phyloP scores from a whole-genome alignment of 2,888 invertebrate species.

The Andrena trimmerana region DNA sequence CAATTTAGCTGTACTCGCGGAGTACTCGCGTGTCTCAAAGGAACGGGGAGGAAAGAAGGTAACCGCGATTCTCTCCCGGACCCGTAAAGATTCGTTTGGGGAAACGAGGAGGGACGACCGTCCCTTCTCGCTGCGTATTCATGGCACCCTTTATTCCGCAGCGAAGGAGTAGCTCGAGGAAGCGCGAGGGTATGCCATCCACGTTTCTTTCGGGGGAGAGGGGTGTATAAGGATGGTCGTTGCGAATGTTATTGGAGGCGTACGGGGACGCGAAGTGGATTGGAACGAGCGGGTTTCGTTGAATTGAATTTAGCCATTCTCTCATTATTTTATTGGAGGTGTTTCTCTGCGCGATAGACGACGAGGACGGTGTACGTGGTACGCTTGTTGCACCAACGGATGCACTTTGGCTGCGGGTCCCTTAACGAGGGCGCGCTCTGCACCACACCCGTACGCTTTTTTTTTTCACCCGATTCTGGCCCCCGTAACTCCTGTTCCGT shows the following conservation, averaged over 20 bases:
- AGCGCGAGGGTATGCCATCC: slow-evolving; percentile 44
- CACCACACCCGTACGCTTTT: slow-evolving; percentile 15
- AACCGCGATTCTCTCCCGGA: neutral
- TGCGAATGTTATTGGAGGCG: slow-evolving; percentile 48
- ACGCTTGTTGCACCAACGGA: slow-evolving; percentile 41
- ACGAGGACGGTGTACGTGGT: slow-evolving; percentile 51
- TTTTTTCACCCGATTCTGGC: slow-evolving; percentile 26
- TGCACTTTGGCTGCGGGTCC: slow-evolving; percentile 44
- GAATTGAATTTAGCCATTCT: slow-evolving; percentile 69
- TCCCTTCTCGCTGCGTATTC: neutral
- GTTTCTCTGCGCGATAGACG: slow-evolving; percentile 17
- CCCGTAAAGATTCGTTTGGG: slow-evolving; percentile 37
- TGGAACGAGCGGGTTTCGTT: slow-evolving; percentile 24
- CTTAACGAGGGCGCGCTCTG: slow-evolving; percentile 55
- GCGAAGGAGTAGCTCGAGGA: neutral
- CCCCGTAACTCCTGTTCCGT: neutral
- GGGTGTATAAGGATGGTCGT: slow-evolving; percentile 55
- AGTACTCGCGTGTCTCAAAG: neutral
- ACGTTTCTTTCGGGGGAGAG: slow-evolving; percentile 51
- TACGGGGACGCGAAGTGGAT: slow-evolving; percentile 41
- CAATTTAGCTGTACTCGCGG: neutral
- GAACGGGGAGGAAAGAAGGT: neutral
- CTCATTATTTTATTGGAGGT: slow-evolving; percentile 69
- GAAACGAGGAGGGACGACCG: slow-evolving; percentile 22
- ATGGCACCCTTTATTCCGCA: neutral